Base-by-base conservation (phyloP, 2,888 invertebrate genomes). In the Nebria salina region DNA sequence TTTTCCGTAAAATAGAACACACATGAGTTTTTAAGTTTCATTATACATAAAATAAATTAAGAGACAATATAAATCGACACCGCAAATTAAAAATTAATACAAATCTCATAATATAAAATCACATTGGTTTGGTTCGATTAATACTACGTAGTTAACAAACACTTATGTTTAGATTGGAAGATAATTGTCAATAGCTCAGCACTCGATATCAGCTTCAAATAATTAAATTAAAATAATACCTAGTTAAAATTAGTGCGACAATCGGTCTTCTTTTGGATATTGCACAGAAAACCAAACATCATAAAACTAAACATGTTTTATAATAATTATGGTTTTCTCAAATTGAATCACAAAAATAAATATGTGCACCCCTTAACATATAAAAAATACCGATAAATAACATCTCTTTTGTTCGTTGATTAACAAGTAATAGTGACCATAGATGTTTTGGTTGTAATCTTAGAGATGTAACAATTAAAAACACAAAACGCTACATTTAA, bases 101-200 rank as follows among this genome's bases (percentile, higher is more conserved):
- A 81, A 81, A 81, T 81, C 80, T 81, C 80, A 81, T 70, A 81
- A 81, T 81, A 81, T 81, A 81, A 81, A 81, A 81, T 81, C 81
- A 81, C 81, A 81, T 81, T 81, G 54, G 54, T 54, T 54, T 54
- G 54, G 54, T 54, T 81, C 72, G 26, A 73, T 13, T 76, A 65
- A 42, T 43, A 74, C 25, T 42, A 65, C 41, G 11, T 65, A 72
- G 34, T 34, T 81, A 75, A 68, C 75, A 73, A 81, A 81, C 76
- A 81, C 81, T 81, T 81, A 81, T 73, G 43, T 75, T 68, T 73
- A 81, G 76, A 66, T n/a, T 76, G 81, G 81, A 81, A 81, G 81
- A 81, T 42, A 81, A 73, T 66, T 81, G 70, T 73, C 73, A 75
- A 81, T 75, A 54, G 54, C 54, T 76, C 66, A 81, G 76, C 81